Evolutionary conservation across 2,888 invertebrate genomes (phyloP), one percentile per base, ranked within the genome.

Genomic region (Notocelia uddmanniana): DNA sequence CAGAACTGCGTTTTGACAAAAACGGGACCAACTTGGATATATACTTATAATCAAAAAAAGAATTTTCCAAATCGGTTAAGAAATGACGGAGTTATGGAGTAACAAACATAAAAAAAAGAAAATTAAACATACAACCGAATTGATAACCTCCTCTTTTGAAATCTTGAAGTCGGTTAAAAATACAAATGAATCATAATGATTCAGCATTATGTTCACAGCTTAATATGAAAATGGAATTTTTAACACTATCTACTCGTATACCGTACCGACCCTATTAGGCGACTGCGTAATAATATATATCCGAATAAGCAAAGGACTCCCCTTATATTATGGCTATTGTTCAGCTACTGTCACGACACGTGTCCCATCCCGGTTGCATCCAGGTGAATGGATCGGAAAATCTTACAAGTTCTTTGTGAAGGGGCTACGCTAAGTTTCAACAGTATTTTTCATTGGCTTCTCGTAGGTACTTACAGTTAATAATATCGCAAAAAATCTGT

Each of bases 331-430:
- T n/a, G 52, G 52, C 58, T 60, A 66, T 66, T 71, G 59, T 59
- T 54, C 21, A 66, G 58, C 45, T 26, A 26, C 45, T 41, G 52
- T 45, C 31, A 5, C 31, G 66, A 21, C 59, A 54, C 54, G 64
- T 50, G 45, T 23, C 34, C 45, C 64, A 50, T 63, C 45, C 37
- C 52, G 26, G 59, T 71, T 71, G 66, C 9, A 13, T 66, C 21
- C 71, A 66, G 66, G 26, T 71, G 71, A 54, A 71, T 66, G 66
- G 59, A 66, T 66, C 45, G 71, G 66, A 71, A 54, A 59, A 71
- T 59, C 48, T 59, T 71, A 23, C 23, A 52, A 63, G 41, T 60
- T 26, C 15, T 8, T 10, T 26, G n/a, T 31, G 26, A 31, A 26
- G 26, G 55, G 26, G 31, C n/a, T 26, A 55, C 23, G 1, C 10